These are phyloP conservation scores for Kryptolebias ocellatus DNA, from an alignment of 2,797 vertebrate genomes.

Conservation along the genomic window DNA sequence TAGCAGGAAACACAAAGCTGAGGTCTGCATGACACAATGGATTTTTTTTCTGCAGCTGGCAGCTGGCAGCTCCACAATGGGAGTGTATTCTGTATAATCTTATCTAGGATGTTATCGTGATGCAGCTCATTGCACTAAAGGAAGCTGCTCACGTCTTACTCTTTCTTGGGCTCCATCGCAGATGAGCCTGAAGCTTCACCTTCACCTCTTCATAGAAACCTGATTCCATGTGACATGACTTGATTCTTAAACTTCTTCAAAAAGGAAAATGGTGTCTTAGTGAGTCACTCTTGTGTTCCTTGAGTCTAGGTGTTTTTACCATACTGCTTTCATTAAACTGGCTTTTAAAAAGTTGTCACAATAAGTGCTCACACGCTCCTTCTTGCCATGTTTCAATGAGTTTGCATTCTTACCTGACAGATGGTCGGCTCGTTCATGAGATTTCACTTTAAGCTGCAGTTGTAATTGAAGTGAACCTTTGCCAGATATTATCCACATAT, in stretches of 20 bases:
- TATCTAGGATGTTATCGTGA: slow-evolving; percentile 22
- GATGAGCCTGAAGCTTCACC: slow-evolving; percentile 4
- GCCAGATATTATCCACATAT: not conserved
- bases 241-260: slow-evolving; percentile 5
- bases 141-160: not conserved
- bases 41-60: not conserved
- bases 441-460: not conserved
- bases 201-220: not conserved
- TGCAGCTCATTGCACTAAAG: not conserved
- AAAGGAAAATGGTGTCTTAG: slow-evolving; percentile 1
- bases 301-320: slow-evolving; percentile 2
- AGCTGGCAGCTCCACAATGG: not conserved
- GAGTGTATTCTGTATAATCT: slow-evolving; percentile 16
- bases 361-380: not conserved
- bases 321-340: slow-evolving; percentile 10
- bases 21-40: not conserved
- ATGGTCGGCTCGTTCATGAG: not conserved
- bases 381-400: slow-evolving; percentile 8
- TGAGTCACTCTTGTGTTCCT: not conserved
- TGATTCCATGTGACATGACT: not conserved
- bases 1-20: slow-evolving; percentile 1
- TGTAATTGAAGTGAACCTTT: not conserved
- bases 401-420: slow-evolving; percentile 24
- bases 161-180: not conserved
- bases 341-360: slow-evolving; percentile 6